Evolutionary conservation across 2,113 vertebrate genomes (phyloP).

Genomic region (Recurvirostra avosetta): DNA sequence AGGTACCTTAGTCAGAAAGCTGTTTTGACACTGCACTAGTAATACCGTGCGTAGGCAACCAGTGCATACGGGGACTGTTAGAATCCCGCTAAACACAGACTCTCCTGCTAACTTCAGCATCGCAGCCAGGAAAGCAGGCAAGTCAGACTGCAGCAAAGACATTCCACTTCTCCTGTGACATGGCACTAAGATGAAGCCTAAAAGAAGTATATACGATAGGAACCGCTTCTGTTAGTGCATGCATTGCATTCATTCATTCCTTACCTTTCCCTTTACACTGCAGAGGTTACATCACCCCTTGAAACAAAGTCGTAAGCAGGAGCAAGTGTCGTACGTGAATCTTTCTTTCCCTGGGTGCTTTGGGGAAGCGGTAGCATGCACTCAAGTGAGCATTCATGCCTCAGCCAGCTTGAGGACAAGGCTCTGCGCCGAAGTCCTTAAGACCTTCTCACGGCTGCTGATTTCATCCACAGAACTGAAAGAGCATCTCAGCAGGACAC

Average conservation of each 20-base stretch:
- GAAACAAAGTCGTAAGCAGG: neutral
- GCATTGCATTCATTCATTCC: neutral
- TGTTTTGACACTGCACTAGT: neutral
- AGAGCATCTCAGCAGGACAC: constrained; percentile 67
- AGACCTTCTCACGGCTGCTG: constrained; percentile 61
- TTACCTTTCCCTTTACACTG: constrained; percentile 45
- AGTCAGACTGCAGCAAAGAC: neutral
- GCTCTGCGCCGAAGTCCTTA: constrained; percentile 30
- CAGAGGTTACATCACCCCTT: neutral
- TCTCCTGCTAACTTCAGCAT: neutral
- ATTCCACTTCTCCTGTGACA: neutral
- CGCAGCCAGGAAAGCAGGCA: neutral
- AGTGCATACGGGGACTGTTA: neutral
- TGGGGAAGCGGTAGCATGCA: neutral
- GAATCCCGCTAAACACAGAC: neutral
- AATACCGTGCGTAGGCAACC: rapidly evolving
- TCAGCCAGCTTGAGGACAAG: constrained; percentile 18
- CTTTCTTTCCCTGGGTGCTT: neutral
- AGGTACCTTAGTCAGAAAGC: neutral
- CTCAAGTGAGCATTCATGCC: constrained; percentile 52
- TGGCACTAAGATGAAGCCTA: neutral
- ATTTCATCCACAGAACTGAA: constrained; percentile 59
- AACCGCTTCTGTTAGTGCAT: neutral
- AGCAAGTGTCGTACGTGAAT: neutral
- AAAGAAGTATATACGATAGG: neutral